phyloP scores from a whole-genome alignment of 2,888 invertebrate genomes.

The Lithophane socia region DNA sequence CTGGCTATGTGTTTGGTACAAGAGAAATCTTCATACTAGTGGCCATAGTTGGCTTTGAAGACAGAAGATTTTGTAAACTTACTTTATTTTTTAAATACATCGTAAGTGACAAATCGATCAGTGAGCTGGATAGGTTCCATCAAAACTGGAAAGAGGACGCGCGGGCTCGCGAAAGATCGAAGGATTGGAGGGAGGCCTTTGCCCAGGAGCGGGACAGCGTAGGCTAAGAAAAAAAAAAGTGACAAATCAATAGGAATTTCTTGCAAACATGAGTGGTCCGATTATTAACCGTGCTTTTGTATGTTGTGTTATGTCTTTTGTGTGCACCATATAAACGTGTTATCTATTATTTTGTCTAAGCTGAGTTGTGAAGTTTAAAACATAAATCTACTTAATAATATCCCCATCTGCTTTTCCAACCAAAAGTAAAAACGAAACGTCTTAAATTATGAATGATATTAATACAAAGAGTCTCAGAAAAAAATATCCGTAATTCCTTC shows the following conservation, averaged over 20 bases:
- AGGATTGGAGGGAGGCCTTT: no score
- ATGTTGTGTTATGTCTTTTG: no score
- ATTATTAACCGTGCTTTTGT: no score
- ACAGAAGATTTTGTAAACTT: neutral
- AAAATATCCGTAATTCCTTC: constrained; percentile 8
- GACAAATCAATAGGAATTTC: neutral
- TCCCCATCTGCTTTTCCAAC: neutral
- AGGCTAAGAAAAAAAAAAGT: no score
- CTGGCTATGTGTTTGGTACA: neutral
- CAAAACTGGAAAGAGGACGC: no score
- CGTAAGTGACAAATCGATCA: neutral
- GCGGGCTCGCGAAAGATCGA: no score
- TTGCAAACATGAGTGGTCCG: neutral
- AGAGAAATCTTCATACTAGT: neutral
- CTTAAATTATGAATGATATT: constrained; percentile 75
- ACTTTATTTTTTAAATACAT: neutral
- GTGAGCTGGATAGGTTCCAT: no score
- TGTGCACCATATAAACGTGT: no score
- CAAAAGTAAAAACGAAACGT: constrained; percentile 44
- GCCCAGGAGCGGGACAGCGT: no score
- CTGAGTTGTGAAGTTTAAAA: neutral
- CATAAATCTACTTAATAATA: constrained; percentile 34
- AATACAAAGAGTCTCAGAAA: constrained; percentile 57
- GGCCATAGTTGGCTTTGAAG: neutral
- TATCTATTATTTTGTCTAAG: neutral